Evolutionary conservation across 2,888 invertebrate genomes (phyloP).

Genomic region (Phasia obesa): DNA sequence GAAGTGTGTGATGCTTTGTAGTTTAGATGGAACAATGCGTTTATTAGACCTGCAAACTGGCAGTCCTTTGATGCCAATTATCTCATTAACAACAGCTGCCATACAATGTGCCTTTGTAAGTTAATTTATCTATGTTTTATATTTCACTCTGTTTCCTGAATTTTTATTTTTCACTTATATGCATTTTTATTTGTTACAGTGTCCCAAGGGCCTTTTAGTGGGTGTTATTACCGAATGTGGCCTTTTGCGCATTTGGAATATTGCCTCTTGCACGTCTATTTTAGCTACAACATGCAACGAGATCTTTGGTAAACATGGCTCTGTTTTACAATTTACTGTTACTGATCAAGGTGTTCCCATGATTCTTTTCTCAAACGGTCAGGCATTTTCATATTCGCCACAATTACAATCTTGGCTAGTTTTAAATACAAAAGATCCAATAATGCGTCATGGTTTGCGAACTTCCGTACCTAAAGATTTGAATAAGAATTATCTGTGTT

Average conservation of each 20-base stretch:
- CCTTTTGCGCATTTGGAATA: conserved; percentile 80
- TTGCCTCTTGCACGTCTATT: conserved; percentile 74
- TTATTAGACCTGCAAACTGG: conserved; percentile 79
- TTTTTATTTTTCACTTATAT: background rate
- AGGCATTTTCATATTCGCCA: conserved; percentile 91
- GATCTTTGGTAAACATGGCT: conserved; percentile 81
- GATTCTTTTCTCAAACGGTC: conserved; percentile 92
- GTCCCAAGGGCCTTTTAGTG: conserved; percentile 79
- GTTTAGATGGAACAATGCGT: conserved; percentile 81
- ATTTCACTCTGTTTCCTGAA: too few species aligned
- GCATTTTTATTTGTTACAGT: conserved; percentile 73
- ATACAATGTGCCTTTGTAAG: conserved; percentile 81
- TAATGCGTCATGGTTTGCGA: conserved; percentile 83
- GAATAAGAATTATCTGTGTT: conserved; percentile 78
- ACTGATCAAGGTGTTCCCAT: conserved; percentile 91
- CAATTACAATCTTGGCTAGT: conserved; percentile 88
- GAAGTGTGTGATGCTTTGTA: conserved; percentile 81
- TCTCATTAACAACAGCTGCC: conserved; percentile 78
- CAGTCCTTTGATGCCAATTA: conserved; percentile 79
- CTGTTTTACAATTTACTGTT: conserved; percentile 85
- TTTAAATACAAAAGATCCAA: conserved; percentile 84
- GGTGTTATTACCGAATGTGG: conserved; percentile 82
- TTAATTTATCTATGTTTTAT: conserved; percentile 23
- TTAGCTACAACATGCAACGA: conserved; percentile 80
- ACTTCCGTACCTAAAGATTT: conserved; percentile 81